phyloP scores from a whole-genome alignment of 2,888 invertebrate species.

The Sarcophaga carnaria region DNA sequence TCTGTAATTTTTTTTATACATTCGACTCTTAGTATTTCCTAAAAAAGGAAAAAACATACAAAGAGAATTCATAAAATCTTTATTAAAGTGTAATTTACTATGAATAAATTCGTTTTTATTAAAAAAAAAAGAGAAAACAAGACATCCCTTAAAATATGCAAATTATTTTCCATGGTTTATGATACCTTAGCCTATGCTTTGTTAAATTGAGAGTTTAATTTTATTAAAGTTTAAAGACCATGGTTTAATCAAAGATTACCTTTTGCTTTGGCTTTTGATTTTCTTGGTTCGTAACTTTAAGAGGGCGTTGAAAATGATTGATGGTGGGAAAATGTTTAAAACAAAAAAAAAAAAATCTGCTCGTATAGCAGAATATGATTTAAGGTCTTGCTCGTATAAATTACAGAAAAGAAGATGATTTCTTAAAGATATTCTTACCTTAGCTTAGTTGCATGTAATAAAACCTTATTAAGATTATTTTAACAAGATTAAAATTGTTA shows the following conservation, averaged over 20 bases:
- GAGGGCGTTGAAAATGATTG: constrained; percentile 58
- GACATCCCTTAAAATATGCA: constrained; percentile 53
- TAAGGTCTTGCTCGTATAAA: not conserved
- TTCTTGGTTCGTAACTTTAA: not conserved
- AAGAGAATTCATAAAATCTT: not conserved
- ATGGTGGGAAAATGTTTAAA: constrained; percentile 53
- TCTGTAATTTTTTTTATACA: constrained; percentile 53
- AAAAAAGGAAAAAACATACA: constrained; percentile 5
- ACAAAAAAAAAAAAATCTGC: not conserved
- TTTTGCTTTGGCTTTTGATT: constrained; percentile 8
- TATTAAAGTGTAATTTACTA: constrained; percentile 54
- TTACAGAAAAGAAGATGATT: not conserved
- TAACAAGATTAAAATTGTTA: constrained; percentile 43
- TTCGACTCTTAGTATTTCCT: not conserved
- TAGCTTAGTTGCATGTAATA: constrained; percentile 34
- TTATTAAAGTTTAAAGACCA: constrained; percentile 36
- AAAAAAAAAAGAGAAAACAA: not conserved
- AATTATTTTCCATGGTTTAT: constrained; percentile 32
- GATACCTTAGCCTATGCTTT: constrained; percentile 35
- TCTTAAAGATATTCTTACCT: not conserved
- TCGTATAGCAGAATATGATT: not conserved
- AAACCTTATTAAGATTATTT: constrained; percentile 48
- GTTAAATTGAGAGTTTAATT: constrained; percentile 40
- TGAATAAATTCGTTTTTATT: constrained; percentile 20
- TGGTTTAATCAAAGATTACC: constrained; percentile 55